Conservation (phyloP, 2,888 invertebrate species). For the Anorthoa munda region DNA sequence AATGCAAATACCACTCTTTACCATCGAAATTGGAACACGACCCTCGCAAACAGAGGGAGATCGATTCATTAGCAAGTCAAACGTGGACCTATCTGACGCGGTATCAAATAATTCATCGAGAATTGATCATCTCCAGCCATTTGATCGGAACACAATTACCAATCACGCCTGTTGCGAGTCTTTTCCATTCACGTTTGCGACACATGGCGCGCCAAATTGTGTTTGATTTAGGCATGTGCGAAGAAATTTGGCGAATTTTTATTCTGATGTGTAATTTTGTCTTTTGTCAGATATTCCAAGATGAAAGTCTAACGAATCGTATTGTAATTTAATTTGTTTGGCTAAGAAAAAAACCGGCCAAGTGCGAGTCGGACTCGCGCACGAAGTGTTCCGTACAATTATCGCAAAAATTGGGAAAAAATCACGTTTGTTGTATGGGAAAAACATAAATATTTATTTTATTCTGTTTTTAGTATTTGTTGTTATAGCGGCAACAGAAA, state of each 20-base stretch:
- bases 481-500: too few relatives aligned
- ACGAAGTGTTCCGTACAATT: too few relatives aligned
- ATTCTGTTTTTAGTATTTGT: too few relatives aligned
- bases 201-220: slow-evolving; percentile 14
- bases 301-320: slow-evolving; percentile 29
- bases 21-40: slow-evolving; percentile 52
- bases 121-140: slow-evolving; percentile 63
- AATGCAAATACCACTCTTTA: slow-evolving; percentile 51
- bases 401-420: too few relatives aligned
- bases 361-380: too few relatives aligned
- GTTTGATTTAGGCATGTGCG: not conserved
- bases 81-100: slow-evolving; percentile 44
- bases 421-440: too few relatives aligned
- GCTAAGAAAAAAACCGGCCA: not conserved
- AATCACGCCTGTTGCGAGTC: slow-evolving; percentile 28
- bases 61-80: slow-evolving; percentile 73
- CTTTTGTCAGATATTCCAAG: not conserved
- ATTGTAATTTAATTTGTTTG: slow-evolving; percentile 7
- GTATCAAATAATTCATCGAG: slow-evolving; percentile 57
- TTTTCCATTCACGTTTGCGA: slow-evolving; percentile 8
- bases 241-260: not conserved
- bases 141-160: slow-evolving; percentile 41
- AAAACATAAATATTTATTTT: not conserved
- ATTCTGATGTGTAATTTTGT: not conserved
- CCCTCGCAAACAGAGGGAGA: slow-evolving; percentile 60